phyloP scores from a whole-genome alignment of 2,113 vertebrate genomes.

The Esox niger region DNA sequence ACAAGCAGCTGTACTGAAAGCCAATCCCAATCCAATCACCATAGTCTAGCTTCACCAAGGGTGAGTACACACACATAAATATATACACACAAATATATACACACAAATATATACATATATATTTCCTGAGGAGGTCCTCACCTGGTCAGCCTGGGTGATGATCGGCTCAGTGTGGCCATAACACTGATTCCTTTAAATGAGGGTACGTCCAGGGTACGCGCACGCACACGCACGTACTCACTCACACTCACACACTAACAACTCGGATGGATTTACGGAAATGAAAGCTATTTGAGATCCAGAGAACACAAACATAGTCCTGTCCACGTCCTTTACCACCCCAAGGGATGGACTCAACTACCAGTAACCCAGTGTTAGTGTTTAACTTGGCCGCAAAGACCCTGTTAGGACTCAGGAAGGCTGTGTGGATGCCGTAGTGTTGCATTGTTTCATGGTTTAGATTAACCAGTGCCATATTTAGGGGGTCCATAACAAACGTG shows the following conservation, averaged over 20 bases:
- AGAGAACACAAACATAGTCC: background rate
- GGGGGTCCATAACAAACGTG: background rate
- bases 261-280: background rate
- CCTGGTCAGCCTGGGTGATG: slow-evolving; percentile 31
- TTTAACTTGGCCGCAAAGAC: background rate
- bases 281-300: background rate
- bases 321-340: background rate
- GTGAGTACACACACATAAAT: background rate
- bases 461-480: background rate
- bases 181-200: slow-evolving; percentile 44
- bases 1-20: slow-evolving; percentile 4
- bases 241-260: background rate
- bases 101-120: too few relatives aligned
- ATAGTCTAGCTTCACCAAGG: background rate
- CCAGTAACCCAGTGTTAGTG: background rate
- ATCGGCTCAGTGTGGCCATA: slow-evolving; percentile 31
- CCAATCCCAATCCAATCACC: background rate
- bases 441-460: background rate
- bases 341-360: background rate
- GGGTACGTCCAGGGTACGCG: slow-evolving; percentile 20
- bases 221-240: slow-evolving; percentile 8
- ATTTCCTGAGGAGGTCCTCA: too few relatives aligned
- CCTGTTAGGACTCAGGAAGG: background rate
- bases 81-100: too few relatives aligned
- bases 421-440: background rate